Base-by-base conservation (phyloP, 2,797 vertebrate genomes). In the Buphagus erythrorhynchus region DNA sequence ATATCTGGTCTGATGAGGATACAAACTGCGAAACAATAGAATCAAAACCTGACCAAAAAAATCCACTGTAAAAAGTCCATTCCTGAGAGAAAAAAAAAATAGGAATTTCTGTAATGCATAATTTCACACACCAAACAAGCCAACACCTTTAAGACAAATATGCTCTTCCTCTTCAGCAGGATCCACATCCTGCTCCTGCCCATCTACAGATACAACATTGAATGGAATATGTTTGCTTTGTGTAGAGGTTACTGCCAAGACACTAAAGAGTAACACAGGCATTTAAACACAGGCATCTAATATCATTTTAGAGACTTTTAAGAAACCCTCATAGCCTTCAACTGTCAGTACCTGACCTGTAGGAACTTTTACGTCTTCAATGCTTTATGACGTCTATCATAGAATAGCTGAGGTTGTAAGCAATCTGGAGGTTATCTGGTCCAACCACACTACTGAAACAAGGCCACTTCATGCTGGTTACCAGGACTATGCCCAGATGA, bases 131-230 rank as follows among this genome's bases (percentile, higher is more conserved):
- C 7, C 22, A 71, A 61, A 84, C 2, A 1, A 68, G 62, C 54
- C 49, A 77, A 86, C 66, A 61, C 28, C 80, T 75, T 0, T 25
- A 92, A 92, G 54, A 71, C 55, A 97, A 92, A 74, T 49, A 93
- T 12, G 16, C 31, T 87, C 49, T 86, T 91, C 61, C 54, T 74
- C 21, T 86, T 86, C 58, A 83, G 29, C 66, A 95, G 90, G 96
- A 94, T 90, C 35, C 29, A 93, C 49, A 84, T 96, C 95, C 96
- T 93, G 69, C 9, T 62, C 19, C 68, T 72, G 17, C 13, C 52
- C 33, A 45, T 72, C 19, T 16, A 65, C 21, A 72, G 33, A 22
- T 10, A 63, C 3, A 61, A 48, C 14, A 35, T 2, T 38, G 26
- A 71, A 29, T 18, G 21, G 24, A 77, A 90, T 5, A 24, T 22